Evolutionary conservation across 2,113 vertebrate genomes (phyloP), one percentile per base, ranked within the genome.

Genomic region (Channa maculata): DNA sequence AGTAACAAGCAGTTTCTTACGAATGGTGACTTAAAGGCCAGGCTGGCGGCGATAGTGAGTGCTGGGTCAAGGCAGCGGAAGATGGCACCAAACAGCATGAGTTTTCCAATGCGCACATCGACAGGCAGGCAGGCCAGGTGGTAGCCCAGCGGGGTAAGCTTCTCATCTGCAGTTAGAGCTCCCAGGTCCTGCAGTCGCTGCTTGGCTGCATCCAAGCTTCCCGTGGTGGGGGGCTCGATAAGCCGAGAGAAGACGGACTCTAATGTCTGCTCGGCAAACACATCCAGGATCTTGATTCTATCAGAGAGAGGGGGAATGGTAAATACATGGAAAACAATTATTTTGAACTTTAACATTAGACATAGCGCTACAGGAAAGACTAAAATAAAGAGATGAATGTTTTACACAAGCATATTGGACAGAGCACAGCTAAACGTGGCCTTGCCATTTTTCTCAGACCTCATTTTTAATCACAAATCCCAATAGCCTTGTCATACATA

Each of bases 1-100:
- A 57, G 59, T 13, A 24, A 3, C 13, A 8, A 9, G 14, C 3
- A 1, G 7, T 13, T 51, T 94, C 97, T 98, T 92, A 99, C 98
- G 72, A 99, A 99, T 61, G 98, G 98, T 0, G 96, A 97, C 87
- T 98, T 99, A 76, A 97, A 98, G 79, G 98, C 97, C 86, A 98
- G 93, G 68, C 98, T 98, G 86, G 97, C 97, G 39, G 98, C 98
- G 55, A 99, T 99, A 68, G 98, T 99, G 61, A 99, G 95, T 0
- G 96, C 96, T 8, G 98, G 96, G 82, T 99, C 98, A 55, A 99
- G 93, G 87, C 98, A 99, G 83, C 97, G 97, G 91, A 99, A 99
- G 52, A 99, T 99, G 73, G 97, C 96, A 3, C 98, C 98, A 33
- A 99, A 97, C 4, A 99, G 92, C 96, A 99, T 98, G 38, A 99